A percentile compares a stretch with the other conserved stretches of the same genome.
Evolutionary conservation across 2,113 vertebrate genomes (phyloP).

Genomic region (Nothobranchius kuhntae): DNA sequence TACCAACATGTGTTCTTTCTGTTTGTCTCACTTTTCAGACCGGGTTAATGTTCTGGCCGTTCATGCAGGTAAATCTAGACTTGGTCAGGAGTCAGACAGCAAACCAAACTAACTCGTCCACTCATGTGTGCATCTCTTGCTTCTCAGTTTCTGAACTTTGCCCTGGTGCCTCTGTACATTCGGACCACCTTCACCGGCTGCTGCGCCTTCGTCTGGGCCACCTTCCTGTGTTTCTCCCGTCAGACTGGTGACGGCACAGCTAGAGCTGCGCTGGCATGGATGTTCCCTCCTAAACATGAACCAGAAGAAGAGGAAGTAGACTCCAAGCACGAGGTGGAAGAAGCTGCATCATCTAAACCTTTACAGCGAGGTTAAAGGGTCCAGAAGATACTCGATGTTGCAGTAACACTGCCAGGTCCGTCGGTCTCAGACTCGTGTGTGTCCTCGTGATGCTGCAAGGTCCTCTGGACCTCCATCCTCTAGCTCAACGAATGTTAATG

Average conservation of each 20-base stretch:
- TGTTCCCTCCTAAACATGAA: conserved; percentile 46
- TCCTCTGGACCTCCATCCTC: not conserved
- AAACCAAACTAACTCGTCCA: no score
- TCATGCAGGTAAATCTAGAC: conserved; percentile 86
- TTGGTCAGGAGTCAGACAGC: no score
- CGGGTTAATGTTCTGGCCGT: conserved; percentile 90
- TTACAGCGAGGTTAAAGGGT: not conserved
- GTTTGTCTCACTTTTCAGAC: conserved; percentile 79
- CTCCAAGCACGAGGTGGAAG: conserved; percentile 10
- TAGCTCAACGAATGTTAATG: conserved; percentile 12
- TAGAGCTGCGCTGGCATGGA: conserved; percentile 74
- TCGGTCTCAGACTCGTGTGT: no score
- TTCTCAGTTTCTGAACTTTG: conserved; percentile 87
- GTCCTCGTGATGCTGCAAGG: conserved; percentile 9
- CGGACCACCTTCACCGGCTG: conserved; percentile 87
- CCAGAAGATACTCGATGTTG: not conserved
- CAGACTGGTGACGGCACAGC: conserved; percentile 86
- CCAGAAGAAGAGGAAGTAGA: conserved; percentile 16
- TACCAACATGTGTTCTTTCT: not conserved
- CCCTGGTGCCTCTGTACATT: conserved; percentile 84
- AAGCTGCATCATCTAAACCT: conserved; percentile 19
- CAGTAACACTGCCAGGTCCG: not conserved
- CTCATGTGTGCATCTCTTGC: not conserved
- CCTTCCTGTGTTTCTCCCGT: conserved; percentile 91
- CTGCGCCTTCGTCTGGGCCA: conserved; percentile 89